Percentiles rank a stretch among this genome's conserved stretches.
These are phyloP conservation scores for Meteorus sp. DNA, from an alignment of 1,140 invertebrate species.

Conservation along the genomic window DNA sequence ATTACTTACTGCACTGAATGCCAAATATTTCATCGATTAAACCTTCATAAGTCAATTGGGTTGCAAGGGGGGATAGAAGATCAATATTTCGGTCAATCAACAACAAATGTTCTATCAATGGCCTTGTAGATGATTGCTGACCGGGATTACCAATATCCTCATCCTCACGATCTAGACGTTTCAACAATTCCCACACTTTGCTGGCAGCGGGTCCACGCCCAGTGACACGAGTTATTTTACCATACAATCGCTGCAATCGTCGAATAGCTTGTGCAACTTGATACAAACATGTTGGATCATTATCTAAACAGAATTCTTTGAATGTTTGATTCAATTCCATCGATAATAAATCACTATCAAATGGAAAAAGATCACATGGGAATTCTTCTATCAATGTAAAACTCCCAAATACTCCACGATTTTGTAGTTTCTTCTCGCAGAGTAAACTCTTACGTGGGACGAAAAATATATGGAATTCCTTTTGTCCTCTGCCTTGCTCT, in stretches of 20 bases:
- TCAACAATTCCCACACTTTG: constrained; percentile 86
- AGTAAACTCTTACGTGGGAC: constrained; percentile 84
- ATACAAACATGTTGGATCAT: constrained; percentile 85
- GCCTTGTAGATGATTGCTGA: constrained; percentile 12
- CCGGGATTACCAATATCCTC: constrained; percentile 43
- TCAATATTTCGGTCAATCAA: constrained; percentile 89
- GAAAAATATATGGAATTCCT: constrained; percentile 81
- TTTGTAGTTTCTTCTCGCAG: constrained; percentile 82
- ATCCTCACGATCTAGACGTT: constrained; percentile 75
- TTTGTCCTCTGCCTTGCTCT: constrained; percentile 55
- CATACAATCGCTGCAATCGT: constrained; percentile 84
- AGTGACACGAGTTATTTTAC: constrained; percentile 84
- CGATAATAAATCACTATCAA: constrained; percentile 91
- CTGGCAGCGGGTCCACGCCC: constrained; percentile 88
- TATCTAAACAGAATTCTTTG: constrained; percentile 82
- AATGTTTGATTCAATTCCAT: constrained; percentile 85
- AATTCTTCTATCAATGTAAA: constrained; percentile 83
- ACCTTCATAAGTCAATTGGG: constrained; percentile 96
- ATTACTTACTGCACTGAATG: constrained; percentile 70
- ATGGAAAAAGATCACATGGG: constrained; percentile 84
- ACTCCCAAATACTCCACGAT: constrained; percentile 77
- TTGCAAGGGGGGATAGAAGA: constrained; percentile 87
- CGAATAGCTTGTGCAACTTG: constrained; percentile 87
- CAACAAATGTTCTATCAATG: constrained; percentile 82
- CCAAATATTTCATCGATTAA: constrained; percentile 91